phyloP scores from a whole-genome alignment of 2,888 invertebrate species.

The Hyppa rectilinea region DNA sequence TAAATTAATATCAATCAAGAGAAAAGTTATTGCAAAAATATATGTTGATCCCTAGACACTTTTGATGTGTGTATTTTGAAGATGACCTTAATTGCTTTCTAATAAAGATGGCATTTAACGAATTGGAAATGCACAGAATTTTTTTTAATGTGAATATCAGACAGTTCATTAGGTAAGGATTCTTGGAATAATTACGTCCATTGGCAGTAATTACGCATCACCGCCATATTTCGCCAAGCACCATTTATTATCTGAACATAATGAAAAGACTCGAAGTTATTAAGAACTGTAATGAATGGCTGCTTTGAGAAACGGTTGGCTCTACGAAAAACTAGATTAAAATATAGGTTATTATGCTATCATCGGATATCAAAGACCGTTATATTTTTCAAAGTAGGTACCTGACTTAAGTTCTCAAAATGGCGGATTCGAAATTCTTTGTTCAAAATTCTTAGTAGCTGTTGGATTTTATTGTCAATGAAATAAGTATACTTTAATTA shows the following conservation, averaged over 20 bases:
- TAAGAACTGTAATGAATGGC: conserved; percentile 44
- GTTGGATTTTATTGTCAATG: background rate
- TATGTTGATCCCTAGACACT: too few relatives aligned
- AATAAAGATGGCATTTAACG: conserved; percentile 5
- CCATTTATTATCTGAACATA: conserved; percentile 53
- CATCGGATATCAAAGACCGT: background rate
- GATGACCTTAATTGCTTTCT: background rate
- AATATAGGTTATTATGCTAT: background rate
- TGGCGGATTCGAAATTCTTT: background rate
- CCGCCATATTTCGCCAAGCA: conserved; percentile 40
- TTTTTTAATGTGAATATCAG: conserved; percentile 44
- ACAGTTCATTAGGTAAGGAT: conserved; percentile 53
- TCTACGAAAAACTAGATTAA: conserved; percentile 1
- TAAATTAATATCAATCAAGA: too few relatives aligned
- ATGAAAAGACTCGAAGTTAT: conserved; percentile 55
- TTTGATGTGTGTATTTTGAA: too few relatives aligned
- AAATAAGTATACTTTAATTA: background rate
- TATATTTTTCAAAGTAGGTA: background rate
- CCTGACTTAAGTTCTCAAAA: background rate
- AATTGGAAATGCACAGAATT: conserved; percentile 12
- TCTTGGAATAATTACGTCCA: conserved; percentile 53
- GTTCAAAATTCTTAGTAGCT: background rate
- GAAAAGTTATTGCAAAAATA: too few relatives aligned
- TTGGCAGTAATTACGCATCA: conserved; percentile 56
- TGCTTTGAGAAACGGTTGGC: background rate